phyloP scores from a whole-genome alignment of 1,140 invertebrate species.

The Magallana ariakensis region DNA sequence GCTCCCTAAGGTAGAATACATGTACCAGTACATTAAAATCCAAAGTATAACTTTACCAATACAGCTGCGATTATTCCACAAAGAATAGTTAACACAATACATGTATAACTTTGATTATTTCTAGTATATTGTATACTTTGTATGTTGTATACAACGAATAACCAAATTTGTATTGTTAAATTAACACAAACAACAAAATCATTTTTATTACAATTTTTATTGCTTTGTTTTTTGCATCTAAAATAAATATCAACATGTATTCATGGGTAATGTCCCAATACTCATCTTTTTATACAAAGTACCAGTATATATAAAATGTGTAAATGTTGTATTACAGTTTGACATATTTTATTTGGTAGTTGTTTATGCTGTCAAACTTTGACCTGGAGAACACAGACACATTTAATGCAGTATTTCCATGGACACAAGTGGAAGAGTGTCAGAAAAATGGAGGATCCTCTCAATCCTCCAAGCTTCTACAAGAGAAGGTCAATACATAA shows the following conservation, averaged over 20 bases:
- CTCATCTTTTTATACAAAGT: neutral
- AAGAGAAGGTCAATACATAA: conserved; percentile 82
- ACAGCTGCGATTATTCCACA: no score
- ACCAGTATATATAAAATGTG: neutral
- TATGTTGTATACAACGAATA: no score
- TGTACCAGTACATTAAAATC: neutral
- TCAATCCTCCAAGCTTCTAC: conserved; percentile 82
- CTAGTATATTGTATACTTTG: no score
- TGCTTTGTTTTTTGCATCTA: neutral
- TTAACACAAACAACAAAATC: neutral
- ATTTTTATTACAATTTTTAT: neutral
- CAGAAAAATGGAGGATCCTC: conserved; percentile 60
- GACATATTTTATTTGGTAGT: conserved; percentile 78
- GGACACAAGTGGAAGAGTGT: conserved; percentile 76
- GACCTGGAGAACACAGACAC: conserved; percentile 89
- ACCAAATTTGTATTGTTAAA: neutral
- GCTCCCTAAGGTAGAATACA: conserved; percentile 87
- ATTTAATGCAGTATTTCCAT: conserved; percentile 93
- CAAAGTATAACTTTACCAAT: neutral
- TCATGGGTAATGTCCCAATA: neutral
- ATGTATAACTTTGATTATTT: no score
- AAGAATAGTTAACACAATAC: no score
- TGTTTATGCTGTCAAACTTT: conserved; percentile 92
- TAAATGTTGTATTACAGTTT: conserved; percentile 37
- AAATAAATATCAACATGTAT: neutral